These are phyloP conservation scores for Hippoglossus stenolepis DNA, from an alignment of 2,113 vertebrate species.

Conservation along the genomic window DNA sequence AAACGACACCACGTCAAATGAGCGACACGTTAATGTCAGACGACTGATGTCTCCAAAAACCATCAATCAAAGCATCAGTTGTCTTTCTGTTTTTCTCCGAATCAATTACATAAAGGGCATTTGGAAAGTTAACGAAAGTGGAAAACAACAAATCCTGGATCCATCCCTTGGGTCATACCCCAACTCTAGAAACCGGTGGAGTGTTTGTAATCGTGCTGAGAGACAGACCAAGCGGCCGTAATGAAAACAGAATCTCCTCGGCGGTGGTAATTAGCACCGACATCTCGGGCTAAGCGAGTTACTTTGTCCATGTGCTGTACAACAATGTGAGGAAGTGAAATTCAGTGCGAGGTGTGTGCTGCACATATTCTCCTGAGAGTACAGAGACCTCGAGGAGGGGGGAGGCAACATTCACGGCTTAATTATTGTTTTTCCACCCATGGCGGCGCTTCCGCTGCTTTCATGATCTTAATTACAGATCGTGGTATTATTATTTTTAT, in stretches of 20 bases:
- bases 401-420: neutral
- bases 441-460: neutral
- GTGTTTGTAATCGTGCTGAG: no score
- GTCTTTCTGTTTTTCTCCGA: neutral
- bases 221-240: no score
- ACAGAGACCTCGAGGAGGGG: neutral
- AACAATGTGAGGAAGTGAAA: neutral
- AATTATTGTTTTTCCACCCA: conserved; percentile 27
- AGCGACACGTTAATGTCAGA: neutral
- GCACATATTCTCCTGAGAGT: neutral
- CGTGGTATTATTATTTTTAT: neutral
- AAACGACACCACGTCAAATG: no score
- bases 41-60: neutral
- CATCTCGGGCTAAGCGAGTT: neutral
- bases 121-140: no score
- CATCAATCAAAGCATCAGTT: neutral
- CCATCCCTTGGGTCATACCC: no score
- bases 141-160: no score
- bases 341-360: neutral
- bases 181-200: no score
- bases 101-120: no score
- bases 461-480: conserved; percentile 12
- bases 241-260: neutral
- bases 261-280: neutral
- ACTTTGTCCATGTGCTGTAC: neutral